Conservation (phyloP, 2,888 invertebrate genomes). For the Boloria euphrosyne region DNA sequence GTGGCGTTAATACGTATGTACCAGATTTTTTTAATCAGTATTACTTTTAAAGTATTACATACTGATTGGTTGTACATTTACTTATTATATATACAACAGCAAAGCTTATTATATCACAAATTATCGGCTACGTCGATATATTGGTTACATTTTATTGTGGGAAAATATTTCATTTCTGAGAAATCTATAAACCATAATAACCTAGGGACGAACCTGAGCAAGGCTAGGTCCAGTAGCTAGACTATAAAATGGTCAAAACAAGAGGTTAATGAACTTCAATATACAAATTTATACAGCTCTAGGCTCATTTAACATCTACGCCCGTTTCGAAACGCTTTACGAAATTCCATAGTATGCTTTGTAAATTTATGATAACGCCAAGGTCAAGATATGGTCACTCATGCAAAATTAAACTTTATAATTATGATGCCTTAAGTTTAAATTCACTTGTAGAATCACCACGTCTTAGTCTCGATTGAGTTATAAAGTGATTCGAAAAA, state of each 20-base stretch:
- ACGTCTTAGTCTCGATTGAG: background rate
- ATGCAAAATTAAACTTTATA: slow-evolving; percentile 1
- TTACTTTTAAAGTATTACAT: too few relatives aligned
- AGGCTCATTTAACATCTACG: slow-evolving; percentile 27
- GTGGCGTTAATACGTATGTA: too few relatives aligned
- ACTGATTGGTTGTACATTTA: too few relatives aligned
- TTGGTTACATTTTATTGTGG: too few relatives aligned
- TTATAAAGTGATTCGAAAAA: slow-evolving; percentile 6
- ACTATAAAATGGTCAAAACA: background rate
- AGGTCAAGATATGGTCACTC: slow-evolving; percentile 19
- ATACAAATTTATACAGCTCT: slow-evolving; percentile 1
- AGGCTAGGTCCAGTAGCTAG: background rate
- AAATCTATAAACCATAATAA: too few relatives aligned
- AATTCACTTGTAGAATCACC: background rate
- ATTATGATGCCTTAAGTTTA: background rate
- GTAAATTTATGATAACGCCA: slow-evolving; percentile 32
- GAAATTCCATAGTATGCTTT: slow-evolving; percentile 30
- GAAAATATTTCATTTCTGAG: too few relatives aligned
- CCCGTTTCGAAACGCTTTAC: slow-evolving; percentile 21
- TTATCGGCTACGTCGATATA: too few relatives aligned
- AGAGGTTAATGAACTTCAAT: slow-evolving; percentile 14
- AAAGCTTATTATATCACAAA: too few relatives aligned
- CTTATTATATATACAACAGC: too few relatives aligned
- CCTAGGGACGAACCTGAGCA: too few relatives aligned
- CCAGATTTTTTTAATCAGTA: too few relatives aligned